A percentile compares a stretch with the other conserved stretches of the same genome.
Evolutionary conservation across 2,888 invertebrate species (phyloP).

Genomic region (Furcula furcula): DNA sequence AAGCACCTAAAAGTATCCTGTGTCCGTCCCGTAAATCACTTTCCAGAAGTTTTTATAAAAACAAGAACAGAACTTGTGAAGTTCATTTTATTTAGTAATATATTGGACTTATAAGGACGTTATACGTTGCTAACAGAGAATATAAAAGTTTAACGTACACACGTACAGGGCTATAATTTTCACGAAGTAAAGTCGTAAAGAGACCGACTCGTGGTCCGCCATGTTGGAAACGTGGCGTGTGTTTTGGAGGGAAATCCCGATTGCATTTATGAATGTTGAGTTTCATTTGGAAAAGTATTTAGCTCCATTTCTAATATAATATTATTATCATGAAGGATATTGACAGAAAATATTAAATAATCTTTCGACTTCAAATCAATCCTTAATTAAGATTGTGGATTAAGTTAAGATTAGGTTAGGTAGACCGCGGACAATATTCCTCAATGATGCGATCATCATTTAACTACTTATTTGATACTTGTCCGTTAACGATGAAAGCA

Average conservation of each 20-base stretch:
- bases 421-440: no score
- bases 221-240: constrained; percentile 59
- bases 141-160: constrained; percentile 76
- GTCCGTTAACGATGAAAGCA: no score
- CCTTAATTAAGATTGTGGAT: no score
- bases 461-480: no score
- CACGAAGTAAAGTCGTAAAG: constrained; percentile 73
- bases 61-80: constrained; percentile 31
- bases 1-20: no score
- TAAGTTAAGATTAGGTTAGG: no score
- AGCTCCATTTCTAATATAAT: no score
- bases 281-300: constrained; percentile 19
- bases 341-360: no score
- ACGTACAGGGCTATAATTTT: constrained; percentile 67
- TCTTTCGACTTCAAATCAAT: no score
- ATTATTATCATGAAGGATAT: no score
- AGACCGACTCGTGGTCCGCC: constrained; percentile 50
- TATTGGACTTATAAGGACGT: no score
- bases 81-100: constrained; percentile 37
- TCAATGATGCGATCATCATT: no score
- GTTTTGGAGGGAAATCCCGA: constrained; percentile 58
- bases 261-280: constrained; percentile 15
- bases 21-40: constrained; percentile 9
- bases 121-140: constrained; percentile 44
- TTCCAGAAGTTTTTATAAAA: constrained; percentile 12